Conservation (phyloP, 2,797 vertebrate genomes). For the Cirrhinus molitorella region DNA sequence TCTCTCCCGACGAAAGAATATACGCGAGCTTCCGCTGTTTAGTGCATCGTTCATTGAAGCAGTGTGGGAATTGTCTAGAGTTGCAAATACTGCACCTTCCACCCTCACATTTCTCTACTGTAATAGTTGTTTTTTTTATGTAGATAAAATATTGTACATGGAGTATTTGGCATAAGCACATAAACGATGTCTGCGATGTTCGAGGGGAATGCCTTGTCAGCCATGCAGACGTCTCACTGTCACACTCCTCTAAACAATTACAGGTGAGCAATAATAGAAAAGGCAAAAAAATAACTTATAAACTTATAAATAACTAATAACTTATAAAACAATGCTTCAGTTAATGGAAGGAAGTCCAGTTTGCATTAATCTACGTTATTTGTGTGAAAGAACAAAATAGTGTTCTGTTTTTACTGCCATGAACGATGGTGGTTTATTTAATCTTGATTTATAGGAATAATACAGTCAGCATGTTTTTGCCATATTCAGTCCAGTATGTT, state of each 20-base stretch:
- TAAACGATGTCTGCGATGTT: constrained; percentile 79
- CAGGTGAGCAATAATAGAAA: constrained; percentile 73
- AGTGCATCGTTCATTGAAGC: neutral
- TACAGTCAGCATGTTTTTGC: neutral
- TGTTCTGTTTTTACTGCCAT: neutral
- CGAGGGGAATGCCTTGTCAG: constrained; percentile 77
- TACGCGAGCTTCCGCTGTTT: constrained; percentile 41
- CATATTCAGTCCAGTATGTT: neutral
- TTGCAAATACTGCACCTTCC: neutral
- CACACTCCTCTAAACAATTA: constrained; percentile 71
- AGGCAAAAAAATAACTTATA: too few relatives aligned
- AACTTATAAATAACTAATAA: too few relatives aligned
- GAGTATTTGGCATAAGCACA: constrained; percentile 61
- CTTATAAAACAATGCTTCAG: neutral
- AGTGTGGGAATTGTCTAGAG: neutral
- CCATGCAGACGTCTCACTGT: constrained; percentile 80
- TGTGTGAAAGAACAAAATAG: neutral
- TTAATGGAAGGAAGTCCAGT: neutral
- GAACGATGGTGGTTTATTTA: neutral
- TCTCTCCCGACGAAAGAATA: constrained; percentile 7
- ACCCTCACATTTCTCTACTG: neutral
- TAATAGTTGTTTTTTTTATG: neutral
- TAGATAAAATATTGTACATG: constrained; percentile 62
- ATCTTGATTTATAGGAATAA: neutral
- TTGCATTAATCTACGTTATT: neutral